Evolutionary conservation across 2,888 invertebrate species (phyloP).

Genomic region (Nudaria mundana): DNA sequence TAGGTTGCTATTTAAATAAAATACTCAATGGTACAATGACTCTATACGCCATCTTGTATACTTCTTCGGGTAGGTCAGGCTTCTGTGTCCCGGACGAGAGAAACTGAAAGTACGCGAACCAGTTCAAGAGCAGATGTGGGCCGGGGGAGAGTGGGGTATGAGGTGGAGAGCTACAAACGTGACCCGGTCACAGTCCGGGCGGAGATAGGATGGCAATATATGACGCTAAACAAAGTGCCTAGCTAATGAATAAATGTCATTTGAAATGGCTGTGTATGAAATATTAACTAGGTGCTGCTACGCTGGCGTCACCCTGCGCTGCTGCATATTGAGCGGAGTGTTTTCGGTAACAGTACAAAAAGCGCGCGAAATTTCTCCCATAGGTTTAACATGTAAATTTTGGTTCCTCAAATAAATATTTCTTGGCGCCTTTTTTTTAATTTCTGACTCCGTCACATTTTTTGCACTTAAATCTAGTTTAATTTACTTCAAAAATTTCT

Average conservation of each 20-base stretch:
- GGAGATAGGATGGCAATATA: conserved; percentile 21
- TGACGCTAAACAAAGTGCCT: conserved; percentile 28
- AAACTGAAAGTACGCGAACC: conserved; percentile 66
- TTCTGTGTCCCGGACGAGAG: conserved; percentile 48
- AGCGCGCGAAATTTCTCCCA: no score
- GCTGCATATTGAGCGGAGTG: no score
- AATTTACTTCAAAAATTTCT: no score
- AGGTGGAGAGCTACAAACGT: conserved; percentile 29
- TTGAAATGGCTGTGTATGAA: conserved; percentile 2
- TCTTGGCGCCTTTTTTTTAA: no score
- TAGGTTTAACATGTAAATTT: no score
- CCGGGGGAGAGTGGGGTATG: conserved; percentile 15
- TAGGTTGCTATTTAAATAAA: background rate
- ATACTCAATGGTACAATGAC: background rate
- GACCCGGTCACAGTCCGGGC: conserved; percentile 54
- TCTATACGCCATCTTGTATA: conserved; percentile 16
- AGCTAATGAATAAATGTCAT: no score
- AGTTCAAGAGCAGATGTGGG: conserved; percentile 62
- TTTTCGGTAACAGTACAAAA: no score
- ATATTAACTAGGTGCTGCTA: background rate
- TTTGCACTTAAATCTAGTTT: no score
- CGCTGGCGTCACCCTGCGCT: no score
- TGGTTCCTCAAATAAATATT: no score
- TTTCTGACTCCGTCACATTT: no score
- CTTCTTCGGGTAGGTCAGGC: conserved; percentile 65